A percentile compares a stretch with the other conserved stretches of the same genome.
phyloP scores from a whole-genome alignment of 2,888 invertebrate genomes.

The Drosophila diplacantha region DNA sequence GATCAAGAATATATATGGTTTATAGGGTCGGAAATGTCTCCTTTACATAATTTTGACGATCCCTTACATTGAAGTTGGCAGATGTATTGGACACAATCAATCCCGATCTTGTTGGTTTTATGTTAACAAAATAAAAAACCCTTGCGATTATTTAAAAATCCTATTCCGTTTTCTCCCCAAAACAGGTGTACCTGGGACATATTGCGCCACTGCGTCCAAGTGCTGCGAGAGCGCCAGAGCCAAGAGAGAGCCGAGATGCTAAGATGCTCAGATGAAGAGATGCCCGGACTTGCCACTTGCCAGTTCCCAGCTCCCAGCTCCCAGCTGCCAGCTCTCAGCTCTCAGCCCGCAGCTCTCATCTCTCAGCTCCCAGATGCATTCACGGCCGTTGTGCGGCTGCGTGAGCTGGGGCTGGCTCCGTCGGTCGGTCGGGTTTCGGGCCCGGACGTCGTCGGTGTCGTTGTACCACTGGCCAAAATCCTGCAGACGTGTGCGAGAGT shows the following conservation, averaged over 20 bases:
- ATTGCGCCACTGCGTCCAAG: conserved; percentile 9
- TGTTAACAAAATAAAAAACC: too few species aligned
- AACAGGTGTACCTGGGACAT: conserved; percentile 6
- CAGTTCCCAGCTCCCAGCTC: background rate
- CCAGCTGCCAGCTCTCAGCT: background rate
- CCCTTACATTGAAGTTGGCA: too few species aligned
- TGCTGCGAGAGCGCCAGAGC: background rate
- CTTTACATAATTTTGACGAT: too few species aligned
- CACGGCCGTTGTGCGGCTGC: background rate
- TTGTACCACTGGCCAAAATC: conserved; percentile 10
- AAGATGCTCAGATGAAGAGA: conserved; percentile 2
- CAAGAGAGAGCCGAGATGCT: background rate
- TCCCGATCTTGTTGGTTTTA: too few species aligned
- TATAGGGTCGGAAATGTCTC: too few species aligned
- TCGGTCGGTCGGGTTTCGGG: conserved; percentile 4
- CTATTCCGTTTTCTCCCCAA: background rate
- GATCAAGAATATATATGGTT: too few species aligned
- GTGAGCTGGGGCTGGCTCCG: conserved; percentile 3
- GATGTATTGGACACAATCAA: too few species aligned
- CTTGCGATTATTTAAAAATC: background rate
- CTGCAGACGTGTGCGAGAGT: conserved; percentile 66
- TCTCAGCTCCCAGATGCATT: conserved; percentile 7
- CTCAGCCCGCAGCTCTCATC: background rate
- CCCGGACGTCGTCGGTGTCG: conserved; percentile 8
- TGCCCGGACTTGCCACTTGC: conserved; percentile 3